phyloP scores from a whole-genome alignment of 2,888 invertebrate species.

The Drosophila suboccidentalis region DNA sequence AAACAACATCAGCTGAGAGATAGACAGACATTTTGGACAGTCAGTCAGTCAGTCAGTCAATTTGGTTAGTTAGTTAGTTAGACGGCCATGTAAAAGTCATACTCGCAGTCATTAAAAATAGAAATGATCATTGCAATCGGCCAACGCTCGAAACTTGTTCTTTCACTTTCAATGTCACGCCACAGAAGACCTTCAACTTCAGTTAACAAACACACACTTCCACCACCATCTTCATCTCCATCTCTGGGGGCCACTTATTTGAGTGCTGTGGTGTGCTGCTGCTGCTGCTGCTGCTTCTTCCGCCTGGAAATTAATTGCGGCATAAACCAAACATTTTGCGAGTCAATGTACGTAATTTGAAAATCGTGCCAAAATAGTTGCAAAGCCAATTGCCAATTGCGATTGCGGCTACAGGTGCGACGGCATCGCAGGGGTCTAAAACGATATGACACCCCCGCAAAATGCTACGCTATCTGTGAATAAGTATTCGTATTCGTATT shows the following conservation, averaged over 20 bases:
- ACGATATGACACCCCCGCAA: conserved; percentile 69
- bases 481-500: conserved; percentile 48
- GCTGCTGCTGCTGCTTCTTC: conserved; percentile 66
- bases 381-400: conserved; percentile 69
- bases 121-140: conserved; percentile 57
- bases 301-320: conserved; percentile 80
- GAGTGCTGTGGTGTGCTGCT: conserved; percentile 20
- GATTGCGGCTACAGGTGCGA: conserved; percentile 55
- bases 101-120: conserved; percentile 72
- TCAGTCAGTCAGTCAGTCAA: conserved; percentile 26
- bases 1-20: conserved; percentile 24
- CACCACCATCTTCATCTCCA: conserved; percentile 23
- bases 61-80: conserved; percentile 7
- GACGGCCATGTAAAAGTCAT: conserved; percentile 58
- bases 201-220: conserved; percentile 26
- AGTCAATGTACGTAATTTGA: conserved; percentile 81
- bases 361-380: conserved; percentile 80
- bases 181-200: conserved; percentile 78
- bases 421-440: conserved; percentile 45
- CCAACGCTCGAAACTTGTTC: conserved; percentile 70
- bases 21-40: conserved; percentile 22
- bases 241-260: conserved; percentile 43
- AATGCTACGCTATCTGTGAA: conserved; percentile 53
- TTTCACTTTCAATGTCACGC: conserved; percentile 81
- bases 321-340: conserved; percentile 80